Base-by-base conservation (phyloP, 1,140 invertebrate genomes). In the Tenebrio molitor region DNA sequence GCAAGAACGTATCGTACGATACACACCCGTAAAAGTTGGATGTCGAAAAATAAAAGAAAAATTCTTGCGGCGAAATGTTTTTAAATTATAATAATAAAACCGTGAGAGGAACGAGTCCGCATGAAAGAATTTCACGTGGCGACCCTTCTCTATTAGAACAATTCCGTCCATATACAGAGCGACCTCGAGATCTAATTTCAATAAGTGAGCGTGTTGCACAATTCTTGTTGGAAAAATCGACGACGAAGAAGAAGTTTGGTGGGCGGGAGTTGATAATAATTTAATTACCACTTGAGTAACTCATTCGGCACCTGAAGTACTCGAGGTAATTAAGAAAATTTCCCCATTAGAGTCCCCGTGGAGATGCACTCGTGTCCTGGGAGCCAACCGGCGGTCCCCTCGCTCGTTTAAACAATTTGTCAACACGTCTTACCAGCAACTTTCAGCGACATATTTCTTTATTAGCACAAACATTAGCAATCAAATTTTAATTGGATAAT, bases 51-150 rank as follows among this genome's bases (percentile, higher is more conserved):
- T 58, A 58, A 58, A 58, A 58, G 50, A 58, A 58, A 58, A 58
- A 29, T 25, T 58, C 50, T 58, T 25, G 21, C 12, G 50, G 50
- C 50, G 23, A 58, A 25, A 29, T 25, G 50, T 58, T 33, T 29
- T 58, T 29, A 58, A 58, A 58, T 58, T 58, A 25, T 58, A 58
- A 58, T 58, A 58, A 58, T 58, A 58, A 58, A 58, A 58, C 21
- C 23, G 23, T 53, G 21, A 50, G 21, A 50, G 44, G 17, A 19
- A 50, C 17, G 50, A 58, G n/a, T n/a, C 50, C 29, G 29, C 12
- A 58, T 58, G 15, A 58, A 29, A 29, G n/a, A 58, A 33, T 58
- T 58, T 58, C 29, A 58, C 23, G 44, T 50, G 44, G 17, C 44
- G 17, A 50, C 44, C 44, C 17, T n/a, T 50, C 16, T 50, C 21